Conservation (phyloP, 2,113 vertebrate genomes). For the Oreocharis arfaki region DNA sequence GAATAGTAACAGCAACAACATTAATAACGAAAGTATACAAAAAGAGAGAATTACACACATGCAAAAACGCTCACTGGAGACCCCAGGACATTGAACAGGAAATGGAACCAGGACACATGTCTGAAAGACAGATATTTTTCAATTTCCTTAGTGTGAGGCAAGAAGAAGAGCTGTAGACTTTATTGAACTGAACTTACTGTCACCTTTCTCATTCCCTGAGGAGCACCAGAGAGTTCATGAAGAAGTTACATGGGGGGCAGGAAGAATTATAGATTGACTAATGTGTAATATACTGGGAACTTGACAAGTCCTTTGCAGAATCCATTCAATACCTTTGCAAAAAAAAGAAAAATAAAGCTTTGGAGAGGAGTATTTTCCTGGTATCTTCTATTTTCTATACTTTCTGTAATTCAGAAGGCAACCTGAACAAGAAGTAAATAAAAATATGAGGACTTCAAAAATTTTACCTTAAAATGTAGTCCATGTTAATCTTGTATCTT, state of each 20-base stretch:
- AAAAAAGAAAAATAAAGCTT: not conserved
- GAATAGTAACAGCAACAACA: not conserved
- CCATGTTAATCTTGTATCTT: not conserved
- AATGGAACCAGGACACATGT: not conserved
- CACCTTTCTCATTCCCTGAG: not conserved
- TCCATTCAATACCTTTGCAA: not conserved
- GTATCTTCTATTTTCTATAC: not conserved
- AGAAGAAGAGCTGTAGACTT: not conserved
- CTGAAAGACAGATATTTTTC: not conserved
- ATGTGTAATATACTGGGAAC: not conserved
- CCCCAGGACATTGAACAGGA: not conserved
- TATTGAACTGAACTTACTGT: not conserved
- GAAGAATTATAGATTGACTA: not conserved
- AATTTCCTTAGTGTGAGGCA: not conserved
- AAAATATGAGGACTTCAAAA: not conserved
- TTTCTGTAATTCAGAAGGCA: not conserved
- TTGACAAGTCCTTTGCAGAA: not conserved
- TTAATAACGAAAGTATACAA: not conserved
- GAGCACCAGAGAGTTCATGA: not conserved
- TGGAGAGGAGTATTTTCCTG: not conserved
- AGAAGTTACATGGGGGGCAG: not conserved
- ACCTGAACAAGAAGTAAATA: not conserved
- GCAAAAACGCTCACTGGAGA: not conserved
- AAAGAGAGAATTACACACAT: not conserved
- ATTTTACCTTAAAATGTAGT: not conserved